These are phyloP conservation scores for Phalera bucephala DNA, from an alignment of 2,888 invertebrate species.

Conservation along the genomic window DNA sequence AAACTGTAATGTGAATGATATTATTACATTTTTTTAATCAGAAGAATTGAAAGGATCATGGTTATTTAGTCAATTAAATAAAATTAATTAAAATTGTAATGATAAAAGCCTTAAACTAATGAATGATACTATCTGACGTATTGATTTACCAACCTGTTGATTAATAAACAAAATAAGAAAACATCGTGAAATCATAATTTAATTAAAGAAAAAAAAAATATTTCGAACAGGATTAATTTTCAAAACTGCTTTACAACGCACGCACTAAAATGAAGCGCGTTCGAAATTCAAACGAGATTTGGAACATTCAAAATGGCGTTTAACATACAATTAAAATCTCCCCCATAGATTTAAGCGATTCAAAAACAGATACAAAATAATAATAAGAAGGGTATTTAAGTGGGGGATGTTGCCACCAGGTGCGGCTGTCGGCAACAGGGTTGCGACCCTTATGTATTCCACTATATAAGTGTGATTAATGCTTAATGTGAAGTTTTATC, in stretches of 20 bases:
- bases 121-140: too few species aligned
- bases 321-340: constrained; percentile 75
- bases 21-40: too few species aligned
- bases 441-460: constrained; percentile 66
- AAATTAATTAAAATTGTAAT: too few species aligned
- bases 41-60: too few species aligned
- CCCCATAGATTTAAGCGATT: constrained; percentile 73
- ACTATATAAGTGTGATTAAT: constrained; percentile 56
- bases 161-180: too few species aligned
- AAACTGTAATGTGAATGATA: too few species aligned
- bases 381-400: constrained; percentile 69
- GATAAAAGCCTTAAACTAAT: too few species aligned
- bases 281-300: constrained; percentile 57
- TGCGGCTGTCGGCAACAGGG: constrained; percentile 58
- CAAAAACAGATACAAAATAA: constrained; percentile 82
- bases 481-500: constrained; percentile 39
- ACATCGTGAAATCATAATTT: too few species aligned
- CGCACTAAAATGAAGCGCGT: constrained; percentile 4
- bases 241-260: background rate
- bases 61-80: too few species aligned
- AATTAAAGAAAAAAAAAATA: too few species aligned
- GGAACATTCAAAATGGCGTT: constrained; percentile 76
- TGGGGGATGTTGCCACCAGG: constrained; percentile 70
- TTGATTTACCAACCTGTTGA: too few species aligned
- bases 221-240: background rate